A percentile compares a stretch with the other conserved stretches of the same genome.
phyloP scores from a whole-genome alignment of 2,113 vertebrate genomes.

The Corythaeola cristata region DNA sequence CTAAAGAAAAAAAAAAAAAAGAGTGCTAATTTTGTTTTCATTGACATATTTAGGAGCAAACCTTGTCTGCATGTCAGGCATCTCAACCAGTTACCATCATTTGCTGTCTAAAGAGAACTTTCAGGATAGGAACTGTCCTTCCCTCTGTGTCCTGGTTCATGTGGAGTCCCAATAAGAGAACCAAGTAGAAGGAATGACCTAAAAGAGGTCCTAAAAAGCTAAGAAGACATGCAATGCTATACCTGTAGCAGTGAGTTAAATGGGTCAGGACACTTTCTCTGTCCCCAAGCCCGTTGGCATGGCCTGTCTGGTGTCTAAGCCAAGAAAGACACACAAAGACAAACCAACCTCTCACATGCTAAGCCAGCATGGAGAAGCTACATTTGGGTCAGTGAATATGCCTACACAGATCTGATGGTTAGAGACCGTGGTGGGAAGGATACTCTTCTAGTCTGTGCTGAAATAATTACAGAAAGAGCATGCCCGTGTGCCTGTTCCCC shows the following conservation, averaged over 20 bases:
- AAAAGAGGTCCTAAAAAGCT: not conserved
- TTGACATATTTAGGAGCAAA: not conserved
- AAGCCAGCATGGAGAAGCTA: not conserved
- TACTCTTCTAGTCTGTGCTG: rapidly evolving
- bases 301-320: not conserved
- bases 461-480: not conserved
- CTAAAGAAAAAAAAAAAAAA: not conserved
- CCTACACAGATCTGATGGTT: not conserved
- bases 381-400: not conserved
- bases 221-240: not conserved
- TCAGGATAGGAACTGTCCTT: not conserved
- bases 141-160: not conserved
- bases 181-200: not conserved
- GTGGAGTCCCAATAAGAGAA: not conserved
- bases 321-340: not conserved
- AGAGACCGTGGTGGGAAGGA: not conserved
- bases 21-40: not conserved
- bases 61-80: rapidly evolving
- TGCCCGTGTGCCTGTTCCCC: not conserved
- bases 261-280: not conserved
- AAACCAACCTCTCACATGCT: rapidly evolving
- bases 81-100: not conserved
- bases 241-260: not conserved
- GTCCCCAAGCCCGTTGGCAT: not conserved
- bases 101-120: not conserved